Evolutionary conservation across 2,797 vertebrate species (phyloP).

Genomic region (Enoplosus armatus): DNA sequence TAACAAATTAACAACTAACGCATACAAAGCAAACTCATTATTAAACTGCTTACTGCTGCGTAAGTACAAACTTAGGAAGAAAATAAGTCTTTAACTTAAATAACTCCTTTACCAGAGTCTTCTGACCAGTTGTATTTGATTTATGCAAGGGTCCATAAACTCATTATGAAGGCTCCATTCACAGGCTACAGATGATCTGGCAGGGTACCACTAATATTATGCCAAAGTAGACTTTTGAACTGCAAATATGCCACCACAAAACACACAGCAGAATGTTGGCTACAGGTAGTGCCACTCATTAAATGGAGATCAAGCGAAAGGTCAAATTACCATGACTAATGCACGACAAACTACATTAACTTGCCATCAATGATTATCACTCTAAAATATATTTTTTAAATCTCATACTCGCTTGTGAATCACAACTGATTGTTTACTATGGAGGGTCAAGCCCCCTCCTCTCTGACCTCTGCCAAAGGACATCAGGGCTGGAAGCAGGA

Average conservation of each 20-base stretch:
- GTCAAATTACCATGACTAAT: not conserved
- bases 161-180: not conserved
- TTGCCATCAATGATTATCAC: not conserved
- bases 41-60: not conserved
- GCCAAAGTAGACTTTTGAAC: not conserved
- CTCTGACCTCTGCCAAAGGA: slow-evolving; percentile 11
- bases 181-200: not conserved
- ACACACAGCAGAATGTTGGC: slow-evolving; percentile 8
- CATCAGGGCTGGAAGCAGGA: slow-evolving; percentile 8
- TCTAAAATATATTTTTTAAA: not conserved
- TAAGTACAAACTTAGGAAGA: not conserved
- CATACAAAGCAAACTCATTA: not conserved
- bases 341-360: not conserved
- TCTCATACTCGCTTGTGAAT: not conserved
- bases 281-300: not conserved
- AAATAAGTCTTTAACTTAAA: no score
- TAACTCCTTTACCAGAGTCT: not conserved
- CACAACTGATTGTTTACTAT: not conserved
- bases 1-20: slow-evolving; percentile 1
- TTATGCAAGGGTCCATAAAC: not conserved
- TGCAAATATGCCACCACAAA: slow-evolving; percentile 14
- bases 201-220: not conserved
- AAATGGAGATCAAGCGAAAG: slow-evolving; percentile 13
- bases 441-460: not conserved
- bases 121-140: not conserved